Base-by-base conservation (phyloP, 2,797 vertebrate genomes). In the Thamnophis elegans region DNA sequence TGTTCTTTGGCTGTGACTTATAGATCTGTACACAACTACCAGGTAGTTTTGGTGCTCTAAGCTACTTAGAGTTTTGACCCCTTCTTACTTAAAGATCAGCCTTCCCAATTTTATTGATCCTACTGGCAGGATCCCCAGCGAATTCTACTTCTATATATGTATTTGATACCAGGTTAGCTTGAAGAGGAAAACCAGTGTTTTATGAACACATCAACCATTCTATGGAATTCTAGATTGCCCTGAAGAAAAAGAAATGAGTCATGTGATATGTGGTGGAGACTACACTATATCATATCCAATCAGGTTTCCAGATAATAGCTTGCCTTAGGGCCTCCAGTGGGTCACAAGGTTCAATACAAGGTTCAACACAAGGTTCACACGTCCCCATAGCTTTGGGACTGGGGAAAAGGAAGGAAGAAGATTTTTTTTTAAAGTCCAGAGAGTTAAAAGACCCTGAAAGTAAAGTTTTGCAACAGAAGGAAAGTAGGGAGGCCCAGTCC, bases 221-320 rank as follows among this genome's bases (percentile, higher is more conserved):
- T 51, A 1, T 2, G 68, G 47, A 65, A 0, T 60, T 68, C 42
- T 58, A 11, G 42, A 14, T 92, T 88, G 5, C 0, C 0, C 5
- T 89, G 54, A 90, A 73, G n/a, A 3, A 90, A 65, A 86, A 16
- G 1, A 54, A 42, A 42, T 42, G 16, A 25, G 51, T 90, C 1
- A 0, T 0, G 0, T 93, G 85, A n/a, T 89, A 14, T 92, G 2
- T 88, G 87, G 87, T 60, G 73, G 55, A 59, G 58, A 87, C 93
- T 95, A 92, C 55, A 89, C n/a, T 87, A 90, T 89, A 32, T 95
- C 93, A 94, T 16, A 90, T 90, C 91, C 93, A 94, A 47, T 73
- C 89, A 92, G 93, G 54, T 60, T 65, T 92, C 88, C 88, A 94
- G 90, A 92, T 60, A 93, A 62, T 54, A 93, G 90, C 28, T 92